Percentiles rank a stretch among this genome's conserved stretches.
phyloP scores from a whole-genome alignment of 1,140 invertebrate genomes.

The Eumaeus atala region DNA sequence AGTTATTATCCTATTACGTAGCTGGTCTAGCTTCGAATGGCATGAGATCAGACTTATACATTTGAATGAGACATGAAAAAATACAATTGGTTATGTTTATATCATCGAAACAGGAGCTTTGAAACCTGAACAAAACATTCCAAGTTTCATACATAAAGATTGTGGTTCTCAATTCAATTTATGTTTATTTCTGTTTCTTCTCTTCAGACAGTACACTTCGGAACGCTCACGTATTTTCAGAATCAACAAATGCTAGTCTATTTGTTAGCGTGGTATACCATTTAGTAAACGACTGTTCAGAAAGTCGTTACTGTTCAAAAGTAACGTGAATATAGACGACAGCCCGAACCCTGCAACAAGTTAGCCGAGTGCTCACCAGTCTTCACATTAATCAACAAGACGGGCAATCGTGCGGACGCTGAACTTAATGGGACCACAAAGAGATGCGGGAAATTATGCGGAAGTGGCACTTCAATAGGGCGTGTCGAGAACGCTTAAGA shows the following conservation, averaged over 20 bases:
- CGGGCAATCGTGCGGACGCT: conserved; percentile 14
- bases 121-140: too few relatives aligned
- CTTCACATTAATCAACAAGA: conserved; percentile 52
- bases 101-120: too few relatives aligned
- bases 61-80: too few relatives aligned
- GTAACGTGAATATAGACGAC: conserved; percentile 44
- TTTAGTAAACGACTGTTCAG: conserved; percentile 35
- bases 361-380: conserved; percentile 39
- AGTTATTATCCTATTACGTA: too few relatives aligned
- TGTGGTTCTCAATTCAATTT: not conserved
- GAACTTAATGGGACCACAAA: conserved; percentile 11
- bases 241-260: conserved; percentile 30
- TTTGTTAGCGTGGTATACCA: conserved; percentile 35
- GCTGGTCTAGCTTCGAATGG: too few relatives aligned
- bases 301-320: conserved; percentile 40
- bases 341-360: conserved; percentile 50
- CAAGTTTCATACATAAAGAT: conserved; percentile 8
- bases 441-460: conserved; percentile 15
- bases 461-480: conserved; percentile 20
- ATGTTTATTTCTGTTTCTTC: not conserved
- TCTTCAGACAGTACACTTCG: conserved; percentile 1
- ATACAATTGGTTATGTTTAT: too few relatives aligned
- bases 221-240: conserved; percentile 20
- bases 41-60: too few relatives aligned
- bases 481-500: conserved; percentile 9